Evolutionary conservation across 2,113 vertebrate species (phyloP).

Genomic region (Leucosticte australis): DNA sequence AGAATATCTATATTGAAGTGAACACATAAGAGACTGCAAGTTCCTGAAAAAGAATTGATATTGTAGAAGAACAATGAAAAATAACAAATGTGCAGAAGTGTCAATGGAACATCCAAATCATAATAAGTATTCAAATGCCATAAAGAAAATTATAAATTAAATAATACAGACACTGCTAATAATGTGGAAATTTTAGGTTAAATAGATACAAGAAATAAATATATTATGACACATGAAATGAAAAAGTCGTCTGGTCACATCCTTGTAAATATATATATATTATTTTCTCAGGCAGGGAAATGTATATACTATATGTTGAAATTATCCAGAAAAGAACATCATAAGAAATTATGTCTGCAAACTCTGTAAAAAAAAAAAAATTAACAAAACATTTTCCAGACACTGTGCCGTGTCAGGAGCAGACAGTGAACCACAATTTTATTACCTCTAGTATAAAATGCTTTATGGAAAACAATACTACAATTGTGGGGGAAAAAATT

Average conservation of each 20-base stretch:
- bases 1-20: neutral
- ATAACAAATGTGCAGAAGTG: neutral
- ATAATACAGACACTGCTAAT: neutral
- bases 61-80: neutral
- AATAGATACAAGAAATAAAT: neutral
- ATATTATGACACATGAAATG: neutral
- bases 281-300: neutral
- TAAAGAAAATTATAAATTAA: neutral
- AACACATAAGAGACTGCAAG: neutral
- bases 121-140: neutral
- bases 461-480: neutral
- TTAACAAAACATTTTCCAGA: neutral
- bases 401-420: neutral
- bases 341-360: neutral
- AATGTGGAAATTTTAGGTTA: neutral
- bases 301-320: neutral
- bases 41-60: neutral
- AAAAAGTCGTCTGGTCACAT: neutral
- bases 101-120: neutral
- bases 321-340: neutral
- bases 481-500: fast-evolving
- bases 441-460: neutral
- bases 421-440: neutral
- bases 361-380: neutral
- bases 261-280: neutral